A percentile compares a stretch with the other conserved stretches of the same genome.
Conservation (phyloP, 2,113 vertebrate genomes). For the Onychostoma macrolepis region DNA sequence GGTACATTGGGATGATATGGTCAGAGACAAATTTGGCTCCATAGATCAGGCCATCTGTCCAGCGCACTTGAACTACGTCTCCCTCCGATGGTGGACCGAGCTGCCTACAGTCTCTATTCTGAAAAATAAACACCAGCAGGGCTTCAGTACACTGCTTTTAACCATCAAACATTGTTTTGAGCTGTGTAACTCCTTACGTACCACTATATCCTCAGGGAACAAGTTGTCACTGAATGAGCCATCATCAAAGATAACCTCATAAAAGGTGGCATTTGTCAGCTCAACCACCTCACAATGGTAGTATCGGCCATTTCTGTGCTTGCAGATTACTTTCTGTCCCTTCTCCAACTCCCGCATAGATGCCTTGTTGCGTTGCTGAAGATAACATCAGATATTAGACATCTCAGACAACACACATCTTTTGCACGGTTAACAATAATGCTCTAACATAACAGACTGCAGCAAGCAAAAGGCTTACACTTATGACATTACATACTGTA, state of each 20-base stretch:
- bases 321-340: slow-evolving; percentile 93
- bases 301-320: slow-evolving; percentile 93
- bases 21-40: slow-evolving; percentile 94
- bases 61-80: slow-evolving; percentile 91
- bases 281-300: slow-evolving; percentile 93
- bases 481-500: not conserved
- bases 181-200: slow-evolving; percentile 59
- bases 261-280: slow-evolving; percentile 93
- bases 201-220: slow-evolving; percentile 97
- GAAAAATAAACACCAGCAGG: not conserved
- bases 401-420: not conserved
- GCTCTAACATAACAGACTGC: not conserved
- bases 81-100: slow-evolving; percentile 89
- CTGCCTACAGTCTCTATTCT: slow-evolving; percentile 91
- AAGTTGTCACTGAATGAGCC: slow-evolving; percentile 98
- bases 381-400: not conserved
- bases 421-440: not conserved
- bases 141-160: not conserved
- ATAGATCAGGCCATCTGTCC: slow-evolving; percentile 95
- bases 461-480: not conserved
- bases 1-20: slow-evolving; percentile 95
- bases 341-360: slow-evolving; percentile 83
- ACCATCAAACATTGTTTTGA: not conserved
- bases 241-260: slow-evolving; percentile 96
- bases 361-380: slow-evolving; percentile 80